Evolutionary conservation across 1,140 invertebrate genomes (phyloP).

Genomic region (Spodoptera litura): DNA sequence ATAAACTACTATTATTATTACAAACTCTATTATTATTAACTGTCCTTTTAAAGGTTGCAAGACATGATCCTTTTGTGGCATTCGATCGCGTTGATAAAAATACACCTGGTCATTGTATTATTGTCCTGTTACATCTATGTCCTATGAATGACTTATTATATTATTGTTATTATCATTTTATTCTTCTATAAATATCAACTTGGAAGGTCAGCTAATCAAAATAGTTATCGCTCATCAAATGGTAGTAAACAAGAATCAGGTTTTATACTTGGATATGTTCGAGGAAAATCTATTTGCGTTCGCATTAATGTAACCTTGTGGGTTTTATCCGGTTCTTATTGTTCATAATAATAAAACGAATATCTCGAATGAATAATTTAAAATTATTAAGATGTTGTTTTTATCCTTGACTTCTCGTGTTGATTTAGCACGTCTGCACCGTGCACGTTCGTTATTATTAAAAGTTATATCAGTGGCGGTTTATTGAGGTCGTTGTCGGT

Average conservation of each 20-base stretch:
- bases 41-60: neutral
- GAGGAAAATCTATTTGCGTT: conserved; percentile 43
- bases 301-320: conserved; percentile 32
- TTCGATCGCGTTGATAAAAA: neutral
- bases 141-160: too few relatives aligned
- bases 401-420: conserved; percentile 36
- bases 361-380: conserved; percentile 38
- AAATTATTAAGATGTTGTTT: conserved; percentile 31
- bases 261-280: conserved; percentile 33
- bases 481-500: conserved; percentile 15
- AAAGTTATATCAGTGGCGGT: conserved; percentile 1
- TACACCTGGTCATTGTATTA: neutral
- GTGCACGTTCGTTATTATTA: neutral
- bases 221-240: neutral
- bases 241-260: conserved; percentile 6
- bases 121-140: neutral
- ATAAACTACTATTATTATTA: neutral
- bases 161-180: too few relatives aligned
- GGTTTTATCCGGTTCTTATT: conserved; percentile 36
- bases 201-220: neutral
- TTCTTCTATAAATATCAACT: too few relatives aligned
- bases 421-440: conserved; percentile 23
- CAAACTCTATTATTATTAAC: neutral
- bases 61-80: conserved; percentile 8
- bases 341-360: conserved; percentile 24